A percentile compares a stretch with the other conserved stretches of the same genome.
phyloP scores from a whole-genome alignment of 2,113 vertebrate genomes.

The Tragelaphus imberbis region DNA sequence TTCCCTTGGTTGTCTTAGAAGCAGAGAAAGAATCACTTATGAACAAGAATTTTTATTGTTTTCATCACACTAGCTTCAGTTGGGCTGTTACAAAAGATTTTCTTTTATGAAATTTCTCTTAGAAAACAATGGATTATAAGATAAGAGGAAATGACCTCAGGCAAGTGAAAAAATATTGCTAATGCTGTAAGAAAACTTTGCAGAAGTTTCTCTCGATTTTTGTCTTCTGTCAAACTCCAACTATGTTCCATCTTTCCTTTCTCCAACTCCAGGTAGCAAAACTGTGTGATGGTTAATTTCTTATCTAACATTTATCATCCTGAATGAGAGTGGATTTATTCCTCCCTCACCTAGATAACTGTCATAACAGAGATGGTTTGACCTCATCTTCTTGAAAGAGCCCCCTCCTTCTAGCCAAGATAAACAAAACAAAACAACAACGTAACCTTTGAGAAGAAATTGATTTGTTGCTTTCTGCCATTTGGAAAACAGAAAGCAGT shows the following conservation, averaged over 20 bases:
- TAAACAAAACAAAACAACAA: not conserved
- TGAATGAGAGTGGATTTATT: not conserved
- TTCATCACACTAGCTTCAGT: slow-evolving; percentile 45
- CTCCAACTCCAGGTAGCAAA: not conserved
- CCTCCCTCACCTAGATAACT: not conserved
- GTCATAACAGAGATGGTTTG: not conserved
- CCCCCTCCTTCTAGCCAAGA: not conserved
- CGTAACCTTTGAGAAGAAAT: not conserved
- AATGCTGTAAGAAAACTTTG: slow-evolving; percentile 8
- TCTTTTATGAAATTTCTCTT: slow-evolving; percentile 64
- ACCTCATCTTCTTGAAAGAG: not conserved
- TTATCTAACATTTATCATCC: not conserved
- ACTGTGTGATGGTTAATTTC: not conserved
- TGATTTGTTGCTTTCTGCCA: not conserved
- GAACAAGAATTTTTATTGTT: slow-evolving; percentile 60
- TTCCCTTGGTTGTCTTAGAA: slow-evolving; percentile 48
- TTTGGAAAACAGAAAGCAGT: not conserved
- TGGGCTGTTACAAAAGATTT: slow-evolving; percentile 34
- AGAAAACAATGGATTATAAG: slow-evolving; percentile 46
- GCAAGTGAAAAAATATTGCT: slow-evolving; percentile 16
- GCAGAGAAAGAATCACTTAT: slow-evolving; percentile 47
- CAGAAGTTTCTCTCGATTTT: slow-evolving; percentile 14
- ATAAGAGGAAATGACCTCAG: slow-evolving; percentile 43
- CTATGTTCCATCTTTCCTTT: not conserved
- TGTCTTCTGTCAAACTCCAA: not conserved